Base-by-base conservation (phyloP, 1,140 invertebrate genomes). In the Trypoxylus dichotomus region DNA sequence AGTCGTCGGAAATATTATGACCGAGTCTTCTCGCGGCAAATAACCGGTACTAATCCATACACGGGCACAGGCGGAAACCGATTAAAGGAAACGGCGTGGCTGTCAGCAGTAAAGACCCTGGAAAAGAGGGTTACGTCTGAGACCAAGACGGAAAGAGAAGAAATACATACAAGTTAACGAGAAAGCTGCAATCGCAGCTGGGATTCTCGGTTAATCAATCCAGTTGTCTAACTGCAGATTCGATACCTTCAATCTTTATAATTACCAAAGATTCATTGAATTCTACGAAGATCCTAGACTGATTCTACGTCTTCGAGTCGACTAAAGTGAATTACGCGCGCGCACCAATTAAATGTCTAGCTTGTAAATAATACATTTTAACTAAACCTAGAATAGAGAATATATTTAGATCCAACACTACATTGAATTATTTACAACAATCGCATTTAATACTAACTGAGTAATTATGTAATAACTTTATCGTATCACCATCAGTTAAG, bases 171-270 rank as follows among this genome's bases (percentile, higher is more conserved):
- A 27, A 58, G 25, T 42, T 43, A 75, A 43, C 41, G 74, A 54
- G 74, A 21, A 19, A 21, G 42, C 24, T 58, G 13, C 42, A 75
- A 75, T 54, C 74, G 71, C 74, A 75, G 43, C 74, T 75, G 41
- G 42, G 74, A 75, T 75, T 75, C 24, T 58, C 42, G 42, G n/a
- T 75, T 75, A 75, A 75, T 75, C 74, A 75, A 75, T 75, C 74
- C 25, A 29, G 37, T 47, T 75, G 74, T 75, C 74, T 58, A 29
- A 32, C 74, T 43, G 29, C 41, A 21, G 19, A 47, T 54, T n/a
- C 43, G 42, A 75, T 75, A 75, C 43, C 47, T 75, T 75, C 74
- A 75, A 75, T 75, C 74, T 58, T 54, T 75, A 75, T 75, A 75
- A 75, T 75, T 58, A 41, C n/a, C 43, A 43, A 32, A 8, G 37